Evolutionary conservation across 1,140 invertebrate genomes (phyloP).

Genomic region (Drosophila trapezifrons): DNA sequence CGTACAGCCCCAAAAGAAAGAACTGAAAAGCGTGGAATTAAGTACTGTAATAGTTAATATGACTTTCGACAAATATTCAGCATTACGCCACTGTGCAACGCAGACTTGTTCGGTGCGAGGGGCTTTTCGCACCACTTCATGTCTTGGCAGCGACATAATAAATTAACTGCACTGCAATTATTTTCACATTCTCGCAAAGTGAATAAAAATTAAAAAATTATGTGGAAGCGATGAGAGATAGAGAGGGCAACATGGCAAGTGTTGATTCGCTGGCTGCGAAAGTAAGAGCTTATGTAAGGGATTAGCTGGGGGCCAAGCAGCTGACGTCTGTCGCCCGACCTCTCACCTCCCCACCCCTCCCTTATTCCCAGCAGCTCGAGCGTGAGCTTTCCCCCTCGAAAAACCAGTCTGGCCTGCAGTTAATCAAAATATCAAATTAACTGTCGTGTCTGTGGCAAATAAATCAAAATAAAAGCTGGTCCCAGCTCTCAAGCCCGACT

Average conservation of each 20-base stretch:
- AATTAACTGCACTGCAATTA: slow-evolving; percentile 80
- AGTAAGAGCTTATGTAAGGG: slow-evolving; percentile 60
- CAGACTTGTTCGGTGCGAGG: not conserved
- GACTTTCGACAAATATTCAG: not conserved
- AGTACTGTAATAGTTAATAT: not conserved
- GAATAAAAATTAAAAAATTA: slow-evolving; percentile 74
- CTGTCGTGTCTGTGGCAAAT: slow-evolving; percentile 83
- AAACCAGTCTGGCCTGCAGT: slow-evolving; percentile 65
- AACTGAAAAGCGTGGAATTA: too few relatives aligned
- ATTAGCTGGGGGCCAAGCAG: slow-evolving; percentile 51
- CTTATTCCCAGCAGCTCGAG: slow-evolving; percentile 7
- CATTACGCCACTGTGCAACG: slow-evolving; percentile 22
- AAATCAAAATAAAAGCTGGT: slow-evolving; percentile 79
- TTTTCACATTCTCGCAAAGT: slow-evolving; percentile 79
- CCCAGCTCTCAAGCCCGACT: slow-evolving; percentile 31
- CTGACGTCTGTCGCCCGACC: slow-evolving; percentile 43
- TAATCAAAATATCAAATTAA: slow-evolving; percentile 84
- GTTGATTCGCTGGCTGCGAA: slow-evolving; percentile 35
- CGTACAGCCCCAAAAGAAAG: too few relatives aligned
- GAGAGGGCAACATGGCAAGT: slow-evolving; percentile 11
- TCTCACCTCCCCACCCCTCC: not conserved
- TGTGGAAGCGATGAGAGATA: slow-evolving; percentile 44
- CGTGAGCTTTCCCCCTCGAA: slow-evolving; percentile 23
- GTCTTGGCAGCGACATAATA: slow-evolving; percentile 74
- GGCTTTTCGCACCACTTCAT: slow-evolving; percentile 56